Conservation (phyloP, 2,797 vertebrate genomes). For the Dicrostonyx torquatus region DNA sequence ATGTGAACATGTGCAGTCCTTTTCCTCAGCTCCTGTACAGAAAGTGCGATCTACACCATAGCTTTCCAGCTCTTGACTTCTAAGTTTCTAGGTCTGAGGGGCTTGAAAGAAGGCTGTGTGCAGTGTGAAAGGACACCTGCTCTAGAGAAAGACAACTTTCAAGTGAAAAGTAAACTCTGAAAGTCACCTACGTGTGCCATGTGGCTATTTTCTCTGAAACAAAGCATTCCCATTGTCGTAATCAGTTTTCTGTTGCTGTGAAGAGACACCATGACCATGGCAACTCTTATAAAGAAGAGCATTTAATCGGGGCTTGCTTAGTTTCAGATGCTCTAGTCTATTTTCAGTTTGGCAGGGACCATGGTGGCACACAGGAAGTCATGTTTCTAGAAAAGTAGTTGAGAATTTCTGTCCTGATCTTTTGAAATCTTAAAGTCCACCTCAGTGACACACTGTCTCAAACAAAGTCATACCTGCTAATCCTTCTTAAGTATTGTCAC, state of each 20-base stretch:
- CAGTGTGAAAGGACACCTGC: neutral
- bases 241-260: no score
- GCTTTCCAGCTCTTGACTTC: neutral
- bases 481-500: neutral
- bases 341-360: neutral
- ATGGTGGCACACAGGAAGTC: neutral
- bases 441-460: neutral
- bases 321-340: neutral
- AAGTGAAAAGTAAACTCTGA: neutral
- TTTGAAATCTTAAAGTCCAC: neutral
- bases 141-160: neutral
- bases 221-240: no score
- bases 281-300: neutral
- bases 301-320: neutral
- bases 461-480: neutral
- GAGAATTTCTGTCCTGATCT: neutral
- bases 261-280: neutral
- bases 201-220: neutral
- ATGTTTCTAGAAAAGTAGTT: neutral
- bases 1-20: neutral
- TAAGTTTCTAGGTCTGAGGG: neutral
- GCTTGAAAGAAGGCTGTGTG: neutral
- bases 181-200: neutral
- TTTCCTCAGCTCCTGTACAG: neutral
- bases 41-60: neutral